A percentile compares a stretch with the other conserved stretches of the same genome.
Conservation (phyloP, 2,888 invertebrate species). For the Kryphioiulus occultus region DNA sequence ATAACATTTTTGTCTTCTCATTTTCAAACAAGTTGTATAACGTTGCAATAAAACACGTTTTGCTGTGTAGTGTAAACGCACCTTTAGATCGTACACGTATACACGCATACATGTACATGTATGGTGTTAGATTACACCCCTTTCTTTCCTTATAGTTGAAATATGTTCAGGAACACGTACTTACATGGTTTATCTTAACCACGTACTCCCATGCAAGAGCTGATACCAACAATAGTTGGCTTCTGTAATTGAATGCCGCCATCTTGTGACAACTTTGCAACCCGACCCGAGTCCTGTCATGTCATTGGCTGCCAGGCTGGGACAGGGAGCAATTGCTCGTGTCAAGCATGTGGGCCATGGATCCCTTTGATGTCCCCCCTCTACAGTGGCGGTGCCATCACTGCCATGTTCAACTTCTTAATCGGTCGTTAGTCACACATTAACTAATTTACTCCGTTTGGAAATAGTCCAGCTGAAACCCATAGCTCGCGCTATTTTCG, state of each 20-base stretch:
- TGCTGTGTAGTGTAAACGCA: too few species aligned
- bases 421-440: constrained; percentile 40
- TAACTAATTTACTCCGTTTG: constrained; percentile 18
- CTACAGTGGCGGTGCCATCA: neutral
- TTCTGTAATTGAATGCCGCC: neutral
- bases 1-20: too few species aligned
- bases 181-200: too few species aligned
- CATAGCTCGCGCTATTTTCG: neutral
- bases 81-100: too few species aligned
- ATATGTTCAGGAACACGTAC: too few species aligned
- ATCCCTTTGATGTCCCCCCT: neutral
- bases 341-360: neutral
- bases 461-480: constrained; percentile 16
- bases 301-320: neutral
- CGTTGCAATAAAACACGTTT: too few species aligned
- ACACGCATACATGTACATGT: too few species aligned
- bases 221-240: neutral
- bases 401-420: constrained; percentile 32
- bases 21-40: too few species aligned
- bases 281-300: neutral
- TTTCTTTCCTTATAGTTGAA: too few species aligned
- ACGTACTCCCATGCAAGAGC: neutral
- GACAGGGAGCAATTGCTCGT: constrained; percentile 29
- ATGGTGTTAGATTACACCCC: too few species aligned
- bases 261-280: constrained; percentile 14